Evolutionary conservation across 2,888 invertebrate genomes (phyloP).

Genomic region (Eristalis arbustorum): DNA sequence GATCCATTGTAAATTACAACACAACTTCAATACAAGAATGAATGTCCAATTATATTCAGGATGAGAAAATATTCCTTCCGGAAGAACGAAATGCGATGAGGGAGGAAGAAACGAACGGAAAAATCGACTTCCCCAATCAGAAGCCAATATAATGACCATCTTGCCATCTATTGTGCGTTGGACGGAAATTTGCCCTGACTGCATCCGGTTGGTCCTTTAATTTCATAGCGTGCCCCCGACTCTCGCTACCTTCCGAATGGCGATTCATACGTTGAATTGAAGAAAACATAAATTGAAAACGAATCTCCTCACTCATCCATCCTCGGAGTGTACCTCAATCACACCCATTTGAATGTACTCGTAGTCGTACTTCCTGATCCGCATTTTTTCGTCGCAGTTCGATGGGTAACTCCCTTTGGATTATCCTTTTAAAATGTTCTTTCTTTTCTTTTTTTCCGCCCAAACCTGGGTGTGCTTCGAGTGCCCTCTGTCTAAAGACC

Average conservation of each 20-base stretch:
- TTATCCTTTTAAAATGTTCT: neutral
- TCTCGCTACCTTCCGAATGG: neutral
- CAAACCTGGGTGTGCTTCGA: neutral
- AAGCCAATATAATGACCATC: constrained; percentile 54
- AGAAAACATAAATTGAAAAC: constrained; percentile 38
- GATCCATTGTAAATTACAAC: neutral
- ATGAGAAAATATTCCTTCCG: constrained; percentile 33
- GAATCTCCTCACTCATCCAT: constrained; percentile 14
- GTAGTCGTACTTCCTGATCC: neutral
- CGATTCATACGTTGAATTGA: constrained; percentile 10
- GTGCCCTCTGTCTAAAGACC: neutral
- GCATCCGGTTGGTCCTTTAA: constrained; percentile 57
- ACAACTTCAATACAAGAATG: constrained; percentile 1
- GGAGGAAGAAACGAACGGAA: neutral
- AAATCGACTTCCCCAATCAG: constrained; percentile 34
- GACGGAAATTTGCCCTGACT: constrained; percentile 48
- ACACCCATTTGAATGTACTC: neutral
- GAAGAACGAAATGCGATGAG: constrained; percentile 15
- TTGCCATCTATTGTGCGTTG: constrained; percentile 24
- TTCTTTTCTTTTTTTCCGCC: neutral
- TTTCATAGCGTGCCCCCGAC: neutral
- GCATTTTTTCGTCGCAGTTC: neutral
- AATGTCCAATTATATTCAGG: constrained; percentile 34
- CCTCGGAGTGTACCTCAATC: neutral
- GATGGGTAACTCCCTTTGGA: neutral